Evolutionary conservation across 2,113 vertebrate species (phyloP).

Genomic region (Cyrtonyx montezumae): DNA sequence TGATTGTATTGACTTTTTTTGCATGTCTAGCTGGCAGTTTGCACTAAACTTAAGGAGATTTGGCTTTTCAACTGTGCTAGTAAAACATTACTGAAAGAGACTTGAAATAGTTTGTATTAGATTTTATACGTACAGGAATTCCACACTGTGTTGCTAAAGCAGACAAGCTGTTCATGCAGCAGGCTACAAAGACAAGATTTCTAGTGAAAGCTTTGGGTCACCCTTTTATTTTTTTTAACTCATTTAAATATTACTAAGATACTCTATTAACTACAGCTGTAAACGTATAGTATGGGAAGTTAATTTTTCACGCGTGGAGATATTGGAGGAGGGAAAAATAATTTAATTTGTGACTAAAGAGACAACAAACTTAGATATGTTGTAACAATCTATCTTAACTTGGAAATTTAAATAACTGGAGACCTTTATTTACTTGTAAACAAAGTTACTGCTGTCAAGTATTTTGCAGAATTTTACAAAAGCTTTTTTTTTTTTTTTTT

Average conservation of each 20-base stretch:
- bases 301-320: neutral
- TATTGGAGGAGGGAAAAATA: neutral
- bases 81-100: neutral
- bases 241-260: neutral
- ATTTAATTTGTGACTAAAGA: slow-evolving; percentile 4
- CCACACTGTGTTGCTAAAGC: neutral
- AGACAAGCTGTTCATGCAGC: neutral
- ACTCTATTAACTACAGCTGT: neutral
- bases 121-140: neutral
- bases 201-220: neutral
- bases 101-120: neutral
- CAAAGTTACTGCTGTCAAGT: neutral
- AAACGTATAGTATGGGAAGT: neutral
- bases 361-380: neutral
- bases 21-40: neutral
- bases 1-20: neutral
- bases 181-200: neutral
- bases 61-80: neutral
- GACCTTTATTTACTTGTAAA: slow-evolving; percentile 45
- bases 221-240: neutral
- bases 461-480: slow-evolving; percentile 32
- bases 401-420: slow-evolving; percentile 6
- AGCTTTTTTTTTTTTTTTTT: slow-evolving; percentile 31
- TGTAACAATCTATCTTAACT: slow-evolving; percentile 12
- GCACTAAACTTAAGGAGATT: neutral